Base-by-base conservation (phyloP, 1,140 invertebrate species). In the Conus ventricosus region DNA sequence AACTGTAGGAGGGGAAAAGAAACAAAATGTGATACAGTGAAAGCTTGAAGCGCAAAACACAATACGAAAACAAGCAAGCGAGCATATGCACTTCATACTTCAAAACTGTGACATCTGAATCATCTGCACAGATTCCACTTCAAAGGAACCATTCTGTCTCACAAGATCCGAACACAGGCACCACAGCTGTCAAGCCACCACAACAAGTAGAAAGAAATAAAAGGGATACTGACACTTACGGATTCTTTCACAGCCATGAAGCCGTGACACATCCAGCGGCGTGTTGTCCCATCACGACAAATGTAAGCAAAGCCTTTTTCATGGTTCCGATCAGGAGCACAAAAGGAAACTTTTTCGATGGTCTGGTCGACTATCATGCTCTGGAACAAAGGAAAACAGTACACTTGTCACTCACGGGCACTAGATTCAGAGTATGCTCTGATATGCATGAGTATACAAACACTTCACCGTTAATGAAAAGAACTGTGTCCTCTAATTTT, bases 271-370 rank as follows among this genome's bases (percentile, higher is more conserved):
- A 99, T 99, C 99, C 99, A 99, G 25, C 99, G 97, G 82, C 97
- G 95, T 5, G 95, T 98, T 17, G 97, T 97, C 11, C 97, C 97
- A 94, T 98, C 97, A 92, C 97, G 96, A 93, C 98, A 98, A 91
- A 98, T 98, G 94, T 98, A 99, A 87, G 98, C 98, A 95, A 99
- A 99, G 17, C 99, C 99, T 91, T 98, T 97, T 92, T 99, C 99
- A 93, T 99, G 98, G 95, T 99, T 99, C 88, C 99, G 96, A 96
- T 99, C 99, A 0, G 99, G 99, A 13, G 99, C 99, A 96, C 99
- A 99, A 95, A 99, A 99, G 5, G 99, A 99, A 0, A 99, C 99
- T 95, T 99, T 99, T 94, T 99, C 99, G 89, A 99, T 99, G 6
- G 99, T 99, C 95, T 99, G 99, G 96, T 99, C 99, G 23, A 99